phyloP scores from a whole-genome alignment of 2,797 vertebrate species.

The Mallotus villosus region DNA sequence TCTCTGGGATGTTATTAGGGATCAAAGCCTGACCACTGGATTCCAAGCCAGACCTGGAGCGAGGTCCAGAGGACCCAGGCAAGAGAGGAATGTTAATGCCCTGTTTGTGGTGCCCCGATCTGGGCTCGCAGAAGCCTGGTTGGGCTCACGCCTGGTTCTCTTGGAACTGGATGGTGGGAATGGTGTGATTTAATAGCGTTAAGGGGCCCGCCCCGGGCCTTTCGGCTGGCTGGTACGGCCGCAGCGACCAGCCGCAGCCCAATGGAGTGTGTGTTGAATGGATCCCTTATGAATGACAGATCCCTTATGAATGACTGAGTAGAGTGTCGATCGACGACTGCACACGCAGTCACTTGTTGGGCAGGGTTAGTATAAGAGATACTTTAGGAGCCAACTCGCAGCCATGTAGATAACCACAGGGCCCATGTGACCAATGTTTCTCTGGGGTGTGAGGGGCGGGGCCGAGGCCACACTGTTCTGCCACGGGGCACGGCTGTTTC shows the following conservation, averaged over 20 bases:
- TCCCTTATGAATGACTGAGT: no score
- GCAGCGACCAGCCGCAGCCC: conserved; percentile 35
- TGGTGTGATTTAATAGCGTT: conserved; percentile 26
- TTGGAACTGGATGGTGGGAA: conserved; percentile 7
- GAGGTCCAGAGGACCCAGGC: conserved; percentile 6
- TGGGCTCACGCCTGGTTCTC: conserved; percentile 26
- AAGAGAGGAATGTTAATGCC: conserved; percentile 46
- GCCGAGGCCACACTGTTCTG: no score
- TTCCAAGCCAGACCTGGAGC: conserved; percentile 8
- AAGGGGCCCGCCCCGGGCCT: conserved; percentile 32
- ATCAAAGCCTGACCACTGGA: not conserved
- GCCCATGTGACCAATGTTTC: no score
- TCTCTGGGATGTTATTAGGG: conserved; percentile 13
- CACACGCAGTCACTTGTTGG: not conserved
- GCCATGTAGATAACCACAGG: no score
- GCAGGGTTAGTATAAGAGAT: not conserved
- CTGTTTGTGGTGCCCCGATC: conserved; percentile 34
- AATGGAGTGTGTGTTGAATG: conserved; percentile 22
- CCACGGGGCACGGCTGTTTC: no score
- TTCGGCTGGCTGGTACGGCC: conserved; percentile 46
- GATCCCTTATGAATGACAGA: no score
- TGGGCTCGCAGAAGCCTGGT: conserved; percentile 21
- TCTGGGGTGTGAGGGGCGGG: no score
- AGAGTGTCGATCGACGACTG: no score
- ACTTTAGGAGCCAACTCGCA: no score